Evolutionary conservation across 1,140 invertebrate species (phyloP).

Genomic region (Mamestra configurata): DNA sequence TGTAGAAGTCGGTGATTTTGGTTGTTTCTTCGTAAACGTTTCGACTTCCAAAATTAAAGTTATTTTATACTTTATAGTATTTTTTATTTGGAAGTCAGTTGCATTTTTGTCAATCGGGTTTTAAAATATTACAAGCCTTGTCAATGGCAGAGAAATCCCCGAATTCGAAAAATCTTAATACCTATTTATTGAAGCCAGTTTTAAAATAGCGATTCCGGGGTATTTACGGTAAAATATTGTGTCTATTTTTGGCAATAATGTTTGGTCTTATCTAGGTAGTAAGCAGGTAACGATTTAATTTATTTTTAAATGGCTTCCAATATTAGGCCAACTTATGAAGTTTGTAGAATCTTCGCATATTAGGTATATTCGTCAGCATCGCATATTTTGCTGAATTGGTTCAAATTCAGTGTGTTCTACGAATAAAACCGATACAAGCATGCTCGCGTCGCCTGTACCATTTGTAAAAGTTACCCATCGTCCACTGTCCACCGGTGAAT

Average conservation of each 20-base stretch:
- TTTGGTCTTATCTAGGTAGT: neutral
- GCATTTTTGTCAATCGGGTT: too few species aligned
- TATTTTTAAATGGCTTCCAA: neutral
- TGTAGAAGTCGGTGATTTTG: too few species aligned
- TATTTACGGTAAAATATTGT: neutral
- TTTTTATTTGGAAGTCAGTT: too few species aligned
- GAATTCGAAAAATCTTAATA: neutral
- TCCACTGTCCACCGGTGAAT: conserved; percentile 46
- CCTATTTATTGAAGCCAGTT: too few species aligned
- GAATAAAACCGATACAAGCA: conserved; percentile 49
- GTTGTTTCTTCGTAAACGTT: too few species aligned
- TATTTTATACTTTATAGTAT: too few species aligned
- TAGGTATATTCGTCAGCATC: conserved; percentile 2
- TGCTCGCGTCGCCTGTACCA: conserved; percentile 48
- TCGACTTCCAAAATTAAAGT: too few species aligned
- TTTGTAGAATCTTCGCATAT: neutral
- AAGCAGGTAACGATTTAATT: too few species aligned
- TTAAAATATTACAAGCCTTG: neutral
- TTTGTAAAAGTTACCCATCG: conserved; percentile 48
- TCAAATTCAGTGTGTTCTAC: conserved; percentile 36
- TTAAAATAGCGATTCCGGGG: neutral
- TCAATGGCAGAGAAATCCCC: neutral
- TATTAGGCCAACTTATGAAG: conserved; percentile 4
- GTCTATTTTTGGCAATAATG: too few species aligned
- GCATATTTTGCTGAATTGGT: conserved; percentile 43